A percentile compares a stretch with the other conserved stretches of the same genome.
Conservation (phyloP, 92 coral and sea anemone species). For the Actinernus sp. region DNA sequence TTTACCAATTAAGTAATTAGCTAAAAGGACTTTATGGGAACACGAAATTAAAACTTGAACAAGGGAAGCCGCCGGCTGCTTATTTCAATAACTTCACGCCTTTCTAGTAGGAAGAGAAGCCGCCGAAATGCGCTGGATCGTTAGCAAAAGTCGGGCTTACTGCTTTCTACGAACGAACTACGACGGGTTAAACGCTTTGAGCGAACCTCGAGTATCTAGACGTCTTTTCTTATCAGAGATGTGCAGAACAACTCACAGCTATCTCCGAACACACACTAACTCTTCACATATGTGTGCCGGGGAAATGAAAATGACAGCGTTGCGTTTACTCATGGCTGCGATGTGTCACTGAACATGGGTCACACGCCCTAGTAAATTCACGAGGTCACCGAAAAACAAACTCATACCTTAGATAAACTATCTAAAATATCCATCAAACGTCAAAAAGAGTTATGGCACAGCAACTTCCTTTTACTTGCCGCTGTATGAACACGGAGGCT, state of each 20-base stretch:
- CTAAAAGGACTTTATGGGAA: neutral
- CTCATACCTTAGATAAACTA: neutral
- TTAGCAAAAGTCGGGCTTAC: too few relatives aligned
- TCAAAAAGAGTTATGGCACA: neutral
- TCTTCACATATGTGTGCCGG: conserved; percentile 27
- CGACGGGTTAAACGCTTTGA: too few relatives aligned
- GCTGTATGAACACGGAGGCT: conserved; percentile 3
- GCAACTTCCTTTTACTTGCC: conserved; percentile 4
- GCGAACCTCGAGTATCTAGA: too few relatives aligned
- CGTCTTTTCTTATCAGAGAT: neutral
- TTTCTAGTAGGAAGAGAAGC: neutral
- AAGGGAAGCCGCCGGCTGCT: neutral
- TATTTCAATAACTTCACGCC: conserved; percentile 4
- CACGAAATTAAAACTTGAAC: neutral
- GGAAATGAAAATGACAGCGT: conserved; percentile 1
- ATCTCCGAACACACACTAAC: neutral
- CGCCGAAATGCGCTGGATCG: too few relatives aligned
- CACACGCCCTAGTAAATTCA: neutral
- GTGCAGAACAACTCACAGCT: neutral
- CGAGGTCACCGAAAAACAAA: conserved; percentile 22
- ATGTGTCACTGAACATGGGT: too few relatives aligned
- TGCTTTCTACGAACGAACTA: too few relatives aligned
- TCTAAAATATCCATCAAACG: neutral
- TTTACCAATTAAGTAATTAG: neutral
- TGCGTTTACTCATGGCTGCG: conserved; percentile 1